Evolutionary conservation across 2,797 vertebrate species (phyloP), one percentile per base, ranked within the genome.

Genomic region (Brachyrhaphis roseni): DNA sequence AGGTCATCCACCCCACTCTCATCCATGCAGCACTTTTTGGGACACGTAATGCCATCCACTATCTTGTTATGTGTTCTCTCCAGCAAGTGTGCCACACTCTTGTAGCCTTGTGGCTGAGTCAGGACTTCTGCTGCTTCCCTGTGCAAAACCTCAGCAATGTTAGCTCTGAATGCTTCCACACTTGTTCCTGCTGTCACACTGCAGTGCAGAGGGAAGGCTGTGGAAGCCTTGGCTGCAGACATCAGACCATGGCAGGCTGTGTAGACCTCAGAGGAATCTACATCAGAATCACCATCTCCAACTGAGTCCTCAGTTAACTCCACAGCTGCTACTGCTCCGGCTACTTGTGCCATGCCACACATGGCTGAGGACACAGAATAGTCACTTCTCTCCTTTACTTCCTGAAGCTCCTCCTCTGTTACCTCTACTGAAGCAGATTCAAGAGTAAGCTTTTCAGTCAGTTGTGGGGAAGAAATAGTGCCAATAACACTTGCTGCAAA

Each of bases 401-500:
- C 94, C 26, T 78, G 84, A 7, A 89, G 82, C 31, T 95, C 92
- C 39, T 93, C 94, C 0, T 80, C 84, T n/a, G 71, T 85, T 64
- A 84, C 88, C 0, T 26, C 89, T 34, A 92, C 78, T 1, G 82
- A 79, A 68, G 95, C 89, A 12, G 96, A 96, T 75, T 98, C 96
- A 74, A 78, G 31, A 57, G 93, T 86, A n/a, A 98, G 93, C 77
- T 96, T 95, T 84, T 98, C 96, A 31, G 97, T 95, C 80, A 97
- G 93, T 85, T 97, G 95, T 5, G 98, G 98, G 78, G 95, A 96
- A 80, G 97, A 97, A 89, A 99, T 97, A 62, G 97, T 99, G 83
- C 98, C 98, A 70, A 99, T 97, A 76, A 99, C 93, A 81, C 94
- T 98, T 75, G 97, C 98, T 7, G 98, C 98, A 89, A 96, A 98